Evolutionary conservation across 2,888 invertebrate species (phyloP).

Genomic region (Rosalia funebris): DNA sequence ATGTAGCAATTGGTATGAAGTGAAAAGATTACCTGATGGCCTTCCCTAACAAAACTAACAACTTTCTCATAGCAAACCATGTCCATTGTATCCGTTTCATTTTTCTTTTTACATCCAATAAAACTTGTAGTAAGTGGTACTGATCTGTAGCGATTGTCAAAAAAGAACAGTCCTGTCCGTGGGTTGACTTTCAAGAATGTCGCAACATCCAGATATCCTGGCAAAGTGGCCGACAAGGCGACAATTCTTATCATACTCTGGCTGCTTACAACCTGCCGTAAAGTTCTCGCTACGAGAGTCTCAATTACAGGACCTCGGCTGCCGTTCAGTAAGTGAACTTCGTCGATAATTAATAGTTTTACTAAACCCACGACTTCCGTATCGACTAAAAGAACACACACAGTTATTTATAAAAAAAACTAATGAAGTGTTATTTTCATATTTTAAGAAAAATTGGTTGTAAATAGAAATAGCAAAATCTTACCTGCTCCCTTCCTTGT

Average conservation of each 20-base stretch:
- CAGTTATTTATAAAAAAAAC: background rate
- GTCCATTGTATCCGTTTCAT: slow-evolving; percentile 82
- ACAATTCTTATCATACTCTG: slow-evolving; percentile 97
- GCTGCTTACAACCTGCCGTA: slow-evolving; percentile 90
- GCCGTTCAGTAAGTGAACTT: slow-evolving; percentile 96
- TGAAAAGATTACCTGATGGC: slow-evolving; percentile 80
- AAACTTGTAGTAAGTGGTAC: slow-evolving; percentile 94
- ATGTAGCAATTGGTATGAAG: no score
- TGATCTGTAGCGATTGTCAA: slow-evolving; percentile 87
- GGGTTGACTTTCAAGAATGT: slow-evolving; percentile 94
- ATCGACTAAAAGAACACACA: slow-evolving; percentile 70
- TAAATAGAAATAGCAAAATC: no score
- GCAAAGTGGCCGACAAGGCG: slow-evolving; percentile 95
- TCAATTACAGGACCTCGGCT: slow-evolving; percentile 98
- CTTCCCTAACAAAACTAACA: slow-evolving; percentile 81
- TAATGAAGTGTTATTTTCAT: background rate
- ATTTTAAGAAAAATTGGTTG: no score
- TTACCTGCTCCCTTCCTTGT: slow-evolving; percentile 90
- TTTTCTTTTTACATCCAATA: slow-evolving; percentile 66
- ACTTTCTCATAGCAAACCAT: slow-evolving; percentile 93
- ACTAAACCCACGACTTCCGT: slow-evolving; percentile 90
- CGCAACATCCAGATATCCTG: slow-evolving; percentile 97
- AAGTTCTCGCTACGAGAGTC: slow-evolving; percentile 93
- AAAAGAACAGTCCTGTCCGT: slow-evolving; percentile 90
- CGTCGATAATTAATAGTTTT: slow-evolving; percentile 93